Base-by-base conservation (phyloP, 2,888 invertebrate genomes). In the Coleophora flavipennella region DNA sequence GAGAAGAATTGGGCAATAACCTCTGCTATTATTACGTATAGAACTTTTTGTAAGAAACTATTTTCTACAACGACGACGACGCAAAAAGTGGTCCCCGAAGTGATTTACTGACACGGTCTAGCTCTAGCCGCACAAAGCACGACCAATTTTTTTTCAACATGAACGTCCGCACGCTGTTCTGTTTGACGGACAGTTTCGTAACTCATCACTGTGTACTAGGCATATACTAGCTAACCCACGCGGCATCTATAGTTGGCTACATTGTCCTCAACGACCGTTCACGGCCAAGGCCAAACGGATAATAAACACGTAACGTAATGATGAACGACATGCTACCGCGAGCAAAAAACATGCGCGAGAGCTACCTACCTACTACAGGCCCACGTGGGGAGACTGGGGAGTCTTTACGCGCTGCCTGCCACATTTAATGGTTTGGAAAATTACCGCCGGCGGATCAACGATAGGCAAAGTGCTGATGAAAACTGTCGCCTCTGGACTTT, bases 211-310 rank as follows among this genome's bases (percentile, higher is more conserved):
- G 3, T 20, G 20, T 6, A 20, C 3, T 6, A 20, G 20, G 6
- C 20, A 20, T 20, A 20, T 6, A n/a, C n/a, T n/a, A 20, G 20
- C 20, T 20, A 20, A 11, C 29, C 29, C 29, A 11, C 29, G 29
- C 29, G 11, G 69, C 66, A 4, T 20, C 63, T 67, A 68, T 69
- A 67, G 67, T 59, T 53, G 50, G 60, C 54, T 27, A 33, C 65
- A 68, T 70, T 71, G 67, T 63, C 61, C 57, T 55, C 62, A 62
- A 55, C 75, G 78, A 68, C 69, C 79, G 80, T 79, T 81, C 84
- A 83, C 77, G 79, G 83, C 73, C 83, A 84, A 84, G 83, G 83
- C 73, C 83, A 74, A 66, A 61, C 57, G 66, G 66, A 77, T 73
- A 79, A 80, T 80, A 73, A 77, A 75, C 68, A 68, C 57, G 71